Conservation (phyloP, 2,113 vertebrate genomes). For the Morone saxatilis region DNA sequence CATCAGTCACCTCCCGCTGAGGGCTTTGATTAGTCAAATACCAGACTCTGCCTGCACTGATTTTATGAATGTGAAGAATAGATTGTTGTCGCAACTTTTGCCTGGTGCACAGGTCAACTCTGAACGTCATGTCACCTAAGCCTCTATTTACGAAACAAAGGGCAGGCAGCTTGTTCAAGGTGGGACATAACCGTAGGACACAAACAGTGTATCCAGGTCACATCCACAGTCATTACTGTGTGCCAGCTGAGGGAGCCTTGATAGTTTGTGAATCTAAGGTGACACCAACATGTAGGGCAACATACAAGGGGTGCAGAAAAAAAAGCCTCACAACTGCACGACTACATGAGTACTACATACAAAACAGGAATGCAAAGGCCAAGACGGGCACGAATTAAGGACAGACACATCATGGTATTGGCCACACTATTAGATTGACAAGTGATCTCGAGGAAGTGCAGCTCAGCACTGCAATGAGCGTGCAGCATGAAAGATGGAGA, state of each 20-base stretch:
- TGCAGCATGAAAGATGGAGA: background rate
- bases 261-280: slow-evolving; percentile 10
- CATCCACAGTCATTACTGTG: slow-evolving; percentile 30
- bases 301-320: background rate
- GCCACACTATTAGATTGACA: background rate
- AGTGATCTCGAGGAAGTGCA: background rate
- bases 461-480: background rate
- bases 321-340: background rate
- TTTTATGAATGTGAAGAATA: background rate
- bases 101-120: slow-evolving; percentile 6
- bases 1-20: background rate
- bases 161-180: slow-evolving; percentile 47
- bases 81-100: slow-evolving; percentile 1
- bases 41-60: background rate
- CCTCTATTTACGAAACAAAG: slow-evolving; percentile 49
- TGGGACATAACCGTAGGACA: slow-evolving; percentile 41
- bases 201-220: slow-evolving; percentile 42
- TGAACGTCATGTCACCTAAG: slow-evolving; percentile 41
- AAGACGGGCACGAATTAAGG: background rate
- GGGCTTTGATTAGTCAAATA: slow-evolving; percentile 11
- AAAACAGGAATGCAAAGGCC: background rate
- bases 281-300: slow-evolving; percentile 15
- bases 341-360: background rate
- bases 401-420: background rate
- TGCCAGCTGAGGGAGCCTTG: background rate